These are phyloP conservation scores for Hirundo rustica DNA, from an alignment of 2,797 vertebrate genomes.

Conservation along the genomic window DNA sequence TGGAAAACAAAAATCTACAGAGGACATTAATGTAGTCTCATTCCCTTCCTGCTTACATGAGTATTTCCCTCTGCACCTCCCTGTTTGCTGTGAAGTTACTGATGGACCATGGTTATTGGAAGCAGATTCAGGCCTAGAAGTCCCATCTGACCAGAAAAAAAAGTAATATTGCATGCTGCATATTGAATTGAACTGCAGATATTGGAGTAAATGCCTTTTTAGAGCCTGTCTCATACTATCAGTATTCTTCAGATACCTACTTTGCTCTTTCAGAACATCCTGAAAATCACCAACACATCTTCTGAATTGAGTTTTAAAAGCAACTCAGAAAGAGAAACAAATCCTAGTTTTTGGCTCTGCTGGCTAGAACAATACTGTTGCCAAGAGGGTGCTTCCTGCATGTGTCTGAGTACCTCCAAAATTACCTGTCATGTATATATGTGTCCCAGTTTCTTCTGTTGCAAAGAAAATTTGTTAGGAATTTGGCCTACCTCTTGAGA, in stretches of 20 bases:
- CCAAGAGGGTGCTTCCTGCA: background rate
- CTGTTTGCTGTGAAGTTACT: background rate
- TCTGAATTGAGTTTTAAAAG: conserved; percentile 22
- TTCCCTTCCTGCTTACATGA: background rate
- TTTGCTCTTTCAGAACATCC: conserved; percentile 5
- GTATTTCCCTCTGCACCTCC: background rate
- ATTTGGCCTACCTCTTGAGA: background rate
- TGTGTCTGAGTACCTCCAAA: background rate
- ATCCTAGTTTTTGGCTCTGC: background rate
- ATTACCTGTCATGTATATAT: background rate
- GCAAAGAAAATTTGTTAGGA: background rate
- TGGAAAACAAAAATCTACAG: background rate
- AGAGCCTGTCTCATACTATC: background rate
- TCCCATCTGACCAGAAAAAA: background rate
- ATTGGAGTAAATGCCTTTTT: background rate
- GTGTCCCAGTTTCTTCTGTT: background rate
- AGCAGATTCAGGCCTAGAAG: background rate
- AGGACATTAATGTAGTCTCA: background rate
- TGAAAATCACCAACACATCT: conserved; percentile 9
- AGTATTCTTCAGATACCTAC: background rate
- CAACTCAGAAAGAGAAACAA: background rate
- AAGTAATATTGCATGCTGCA: background rate
- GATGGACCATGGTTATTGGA: background rate
- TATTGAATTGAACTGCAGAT: background rate
- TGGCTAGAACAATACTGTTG: background rate